Percentiles rank a stretch among this genome's conserved stretches.
phyloP scores from a whole-genome alignment of 2,888 invertebrate genomes.

The Machimus rusticus region DNA sequence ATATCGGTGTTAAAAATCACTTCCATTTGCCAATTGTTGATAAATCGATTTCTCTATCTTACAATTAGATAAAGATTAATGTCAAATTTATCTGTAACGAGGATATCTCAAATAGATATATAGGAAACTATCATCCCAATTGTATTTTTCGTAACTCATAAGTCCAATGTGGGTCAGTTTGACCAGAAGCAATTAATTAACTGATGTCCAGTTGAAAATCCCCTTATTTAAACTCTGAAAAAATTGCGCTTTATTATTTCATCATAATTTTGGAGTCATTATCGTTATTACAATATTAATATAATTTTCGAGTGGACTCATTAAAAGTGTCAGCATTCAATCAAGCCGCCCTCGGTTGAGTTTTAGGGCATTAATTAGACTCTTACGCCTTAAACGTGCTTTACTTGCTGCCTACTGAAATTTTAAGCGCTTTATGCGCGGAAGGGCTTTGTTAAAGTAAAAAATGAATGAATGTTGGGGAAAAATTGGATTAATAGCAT shows the following conservation, averaged over 20 bases:
- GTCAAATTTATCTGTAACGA: not conserved
- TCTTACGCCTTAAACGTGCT: not conserved
- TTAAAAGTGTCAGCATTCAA: not conserved
- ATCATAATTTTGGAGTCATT: not conserved
- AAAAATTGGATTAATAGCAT: not conserved
- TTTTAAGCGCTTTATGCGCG: not conserved
- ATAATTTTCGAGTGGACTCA: not conserved
- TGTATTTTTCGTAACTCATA: not conserved
- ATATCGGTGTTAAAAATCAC: constrained; percentile 10
- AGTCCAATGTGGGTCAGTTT: not conserved
- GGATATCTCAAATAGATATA: not conserved
- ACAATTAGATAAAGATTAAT: not conserved
- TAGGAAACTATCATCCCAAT: not conserved
- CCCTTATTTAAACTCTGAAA: not conserved
- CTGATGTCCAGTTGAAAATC: not conserved
- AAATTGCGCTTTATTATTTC: not conserved
- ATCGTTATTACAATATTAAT: not conserved
- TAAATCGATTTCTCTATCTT: not conserved
- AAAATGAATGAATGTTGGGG: not conserved
- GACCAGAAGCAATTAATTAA: not conserved
- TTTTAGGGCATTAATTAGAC: not conserved
- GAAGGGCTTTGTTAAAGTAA: not conserved
- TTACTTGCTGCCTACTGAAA: not conserved
- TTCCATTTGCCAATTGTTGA: constrained; percentile 5
- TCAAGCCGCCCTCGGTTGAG: not conserved